A percentile compares a stretch with the other conserved stretches of the same genome.
Evolutionary conservation across 92 coral and sea anemone genomes (phyloP).

Genomic region (Micromussa lordhowensis): DNA sequence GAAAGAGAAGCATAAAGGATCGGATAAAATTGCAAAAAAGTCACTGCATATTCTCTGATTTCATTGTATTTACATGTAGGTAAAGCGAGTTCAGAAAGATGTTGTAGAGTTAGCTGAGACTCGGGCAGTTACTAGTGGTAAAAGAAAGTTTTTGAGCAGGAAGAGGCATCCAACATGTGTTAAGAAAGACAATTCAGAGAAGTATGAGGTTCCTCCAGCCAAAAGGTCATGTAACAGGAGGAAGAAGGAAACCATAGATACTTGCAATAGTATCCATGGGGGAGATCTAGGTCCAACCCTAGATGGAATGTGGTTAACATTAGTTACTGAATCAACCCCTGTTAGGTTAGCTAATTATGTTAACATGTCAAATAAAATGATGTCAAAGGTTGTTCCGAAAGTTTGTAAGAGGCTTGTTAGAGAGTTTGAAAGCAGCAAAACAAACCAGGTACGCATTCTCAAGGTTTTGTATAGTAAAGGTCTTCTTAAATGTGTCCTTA

Average conservation of each 20-base stretch:
- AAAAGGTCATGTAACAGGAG: no score
- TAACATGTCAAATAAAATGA: conserved; percentile 34
- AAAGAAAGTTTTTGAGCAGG: conserved; percentile 7
- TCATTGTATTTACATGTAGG: background rate
- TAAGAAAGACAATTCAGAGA: conserved; percentile 50
- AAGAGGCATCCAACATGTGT: conserved; percentile 44
- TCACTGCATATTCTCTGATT: no score
- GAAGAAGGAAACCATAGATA: conserved; percentile 79
- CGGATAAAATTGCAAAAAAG: no score
- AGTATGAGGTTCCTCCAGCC: conserved; percentile 41
- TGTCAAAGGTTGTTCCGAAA: conserved; percentile 49
- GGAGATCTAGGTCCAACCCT: conserved; percentile 27
- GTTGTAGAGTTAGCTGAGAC: no score
- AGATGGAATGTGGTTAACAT: conserved; percentile 69
- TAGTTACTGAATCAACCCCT: conserved; percentile 61
- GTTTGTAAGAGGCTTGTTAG: conserved; percentile 42
- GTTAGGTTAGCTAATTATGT: conserved; percentile 35
- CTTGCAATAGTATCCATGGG: conserved; percentile 65
- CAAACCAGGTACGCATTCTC: no score
- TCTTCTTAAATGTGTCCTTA: background rate
- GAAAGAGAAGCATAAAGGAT: no score
- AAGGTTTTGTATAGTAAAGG: no score
- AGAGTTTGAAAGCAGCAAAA: conserved; percentile 38
- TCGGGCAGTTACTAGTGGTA: no score
- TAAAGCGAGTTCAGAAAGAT: conserved; percentile 17